These are phyloP conservation scores for Pristionchus mayeri DNA, from an alignment of 2,888 invertebrate species.

Conservation along the genomic window DNA sequence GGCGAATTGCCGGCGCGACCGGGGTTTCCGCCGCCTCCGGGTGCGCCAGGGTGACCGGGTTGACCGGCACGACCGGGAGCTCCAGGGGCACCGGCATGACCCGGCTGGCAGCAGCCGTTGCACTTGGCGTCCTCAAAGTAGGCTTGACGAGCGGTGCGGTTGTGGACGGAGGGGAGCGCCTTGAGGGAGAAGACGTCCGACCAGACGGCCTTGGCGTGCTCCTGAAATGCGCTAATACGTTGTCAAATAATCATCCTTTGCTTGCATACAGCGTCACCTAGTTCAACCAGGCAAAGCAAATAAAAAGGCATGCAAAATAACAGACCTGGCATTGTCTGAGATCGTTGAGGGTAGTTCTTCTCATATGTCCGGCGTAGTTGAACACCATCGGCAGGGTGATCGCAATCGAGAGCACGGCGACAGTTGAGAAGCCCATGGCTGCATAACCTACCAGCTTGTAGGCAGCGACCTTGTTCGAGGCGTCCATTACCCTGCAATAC, in stretches of 20 bases:
- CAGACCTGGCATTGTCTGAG: slow-evolving; percentile 34
- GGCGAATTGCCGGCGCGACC: slow-evolving; percentile 26
- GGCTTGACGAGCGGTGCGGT: slow-evolving; percentile 49
- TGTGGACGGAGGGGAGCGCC: slow-evolving; percentile 29
- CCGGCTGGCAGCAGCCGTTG: slow-evolving; percentile 49
- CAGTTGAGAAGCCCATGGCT: slow-evolving; percentile 19
- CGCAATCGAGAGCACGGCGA: slow-evolving; percentile 46
- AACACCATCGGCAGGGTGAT: slow-evolving; percentile 46
- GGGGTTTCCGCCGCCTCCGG: slow-evolving; percentile 39
- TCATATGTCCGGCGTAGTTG: slow-evolving; percentile 32
- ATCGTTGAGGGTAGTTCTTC: background rate
- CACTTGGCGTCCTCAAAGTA: slow-evolving; percentile 48
- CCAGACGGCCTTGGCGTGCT: slow-evolving; percentile 9
- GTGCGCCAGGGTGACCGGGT: slow-evolving; percentile 43
- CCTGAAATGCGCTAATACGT: background rate
- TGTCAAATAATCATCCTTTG: background rate
- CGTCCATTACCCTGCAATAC: slow-evolving; percentile 44
- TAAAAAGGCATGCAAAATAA: too few species aligned
- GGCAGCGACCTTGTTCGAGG: slow-evolving; percentile 42
- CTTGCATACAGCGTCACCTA: too few species aligned
- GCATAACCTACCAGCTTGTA: slow-evolving; percentile 41
- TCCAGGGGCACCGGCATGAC: slow-evolving; percentile 35
- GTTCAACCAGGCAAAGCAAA: too few species aligned
- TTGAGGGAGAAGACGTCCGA: slow-evolving; percentile 24
- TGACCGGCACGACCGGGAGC: slow-evolving; percentile 30